Evolutionary conservation across 2,797 vertebrate species (phyloP).

Genomic region (Garrulus glandarius): DNA sequence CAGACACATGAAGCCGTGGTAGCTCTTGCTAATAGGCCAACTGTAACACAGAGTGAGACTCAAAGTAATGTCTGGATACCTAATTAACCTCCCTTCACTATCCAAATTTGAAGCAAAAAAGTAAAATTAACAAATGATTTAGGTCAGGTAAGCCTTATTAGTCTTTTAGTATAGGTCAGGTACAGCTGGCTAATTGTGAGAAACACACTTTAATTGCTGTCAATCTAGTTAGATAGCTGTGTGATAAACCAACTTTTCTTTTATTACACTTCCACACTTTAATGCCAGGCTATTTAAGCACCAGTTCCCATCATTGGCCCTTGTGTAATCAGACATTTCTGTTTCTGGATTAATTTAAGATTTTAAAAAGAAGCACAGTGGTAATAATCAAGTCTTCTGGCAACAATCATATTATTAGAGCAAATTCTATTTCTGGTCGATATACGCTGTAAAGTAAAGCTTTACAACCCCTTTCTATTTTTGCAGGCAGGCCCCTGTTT

Average conservation of each 20-base stretch:
- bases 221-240: not conserved
- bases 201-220: conserved; percentile 21
- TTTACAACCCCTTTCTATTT: not conserved
- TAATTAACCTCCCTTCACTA: conserved; percentile 61
- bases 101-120: conserved; percentile 35
- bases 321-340: not conserved
- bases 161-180: not conserved
- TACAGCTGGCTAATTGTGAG: not conserved
- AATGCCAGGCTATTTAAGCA: not conserved
- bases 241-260: not conserved
- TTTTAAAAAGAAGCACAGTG: not conserved
- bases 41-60: not conserved
- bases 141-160: conserved; percentile 1
- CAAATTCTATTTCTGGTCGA: not conserved
- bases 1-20: not conserved
- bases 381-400: not conserved
- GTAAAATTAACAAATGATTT: not conserved
- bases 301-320: not conserved
- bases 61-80: conserved; percentile 13
- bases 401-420: not conserved
- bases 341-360: not conserved
- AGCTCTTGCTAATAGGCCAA: not conserved
- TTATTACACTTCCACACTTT: not conserved
- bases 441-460: not conserved
- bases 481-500: not conserved